These are phyloP conservation scores for Scalopus aquaticus DNA, from an alignment of 2,113 vertebrate species.

Conservation along the genomic window DNA sequence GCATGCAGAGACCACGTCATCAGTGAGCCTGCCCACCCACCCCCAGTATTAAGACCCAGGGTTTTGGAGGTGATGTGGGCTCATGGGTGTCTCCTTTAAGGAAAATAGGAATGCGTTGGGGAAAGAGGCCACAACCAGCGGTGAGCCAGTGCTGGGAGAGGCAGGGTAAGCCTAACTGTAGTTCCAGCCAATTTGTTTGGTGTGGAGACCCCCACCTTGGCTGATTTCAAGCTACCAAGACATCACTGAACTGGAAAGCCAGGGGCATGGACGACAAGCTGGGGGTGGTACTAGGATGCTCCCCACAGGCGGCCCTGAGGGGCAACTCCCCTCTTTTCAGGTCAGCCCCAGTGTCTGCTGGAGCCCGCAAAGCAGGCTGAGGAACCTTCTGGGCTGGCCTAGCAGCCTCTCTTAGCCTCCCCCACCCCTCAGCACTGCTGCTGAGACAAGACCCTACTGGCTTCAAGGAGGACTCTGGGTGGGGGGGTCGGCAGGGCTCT, in stretches of 20 bases:
- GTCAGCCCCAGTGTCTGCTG: not conserved
- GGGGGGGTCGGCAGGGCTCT: not conserved
- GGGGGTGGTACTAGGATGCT: too few species aligned
- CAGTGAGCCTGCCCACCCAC: fast-evolving
- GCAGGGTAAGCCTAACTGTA: not conserved
- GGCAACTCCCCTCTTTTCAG: not conserved
- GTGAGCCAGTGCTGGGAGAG: not conserved
- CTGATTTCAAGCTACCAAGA: not conserved
- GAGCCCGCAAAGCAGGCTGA: not conserved
- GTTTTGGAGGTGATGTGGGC: not conserved
- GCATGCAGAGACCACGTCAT: not conserved
- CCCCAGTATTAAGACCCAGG: not conserved
- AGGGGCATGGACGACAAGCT: fast-evolving
- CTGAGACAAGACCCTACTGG: not conserved
- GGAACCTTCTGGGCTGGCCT: not conserved
- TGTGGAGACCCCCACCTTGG: not conserved
- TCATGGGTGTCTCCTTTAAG: not conserved
- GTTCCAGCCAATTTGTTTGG: fast-evolving
- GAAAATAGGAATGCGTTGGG: not conserved
- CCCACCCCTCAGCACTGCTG: not conserved
- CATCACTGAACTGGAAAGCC: not conserved
- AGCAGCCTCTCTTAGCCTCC: not conserved
- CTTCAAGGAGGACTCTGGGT: not conserved
- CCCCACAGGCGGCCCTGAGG: not conserved
- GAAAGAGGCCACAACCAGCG: not conserved